Percentiles rank a stretch among this genome's conserved stretches.
Conservation (phyloP, 2,797 vertebrate species). For the Triplophysa yarkandensis region DNA sequence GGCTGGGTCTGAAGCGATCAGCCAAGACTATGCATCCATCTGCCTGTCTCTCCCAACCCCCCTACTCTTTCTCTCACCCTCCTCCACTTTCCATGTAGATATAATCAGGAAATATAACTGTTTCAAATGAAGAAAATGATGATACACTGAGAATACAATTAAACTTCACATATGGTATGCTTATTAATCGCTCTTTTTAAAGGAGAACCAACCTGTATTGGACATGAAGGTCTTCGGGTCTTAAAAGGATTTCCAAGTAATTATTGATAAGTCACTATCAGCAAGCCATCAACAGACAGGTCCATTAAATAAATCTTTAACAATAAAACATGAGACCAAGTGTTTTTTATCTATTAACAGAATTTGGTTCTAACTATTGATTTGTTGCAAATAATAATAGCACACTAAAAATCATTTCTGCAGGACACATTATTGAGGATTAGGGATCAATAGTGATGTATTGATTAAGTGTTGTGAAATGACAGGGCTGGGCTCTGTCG, state of each 20-base stretch:
- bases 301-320: neutral
- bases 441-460: conserved; percentile 43
- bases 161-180: conserved; percentile 1
- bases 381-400: conserved; percentile 21
- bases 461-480: conserved; percentile 38
- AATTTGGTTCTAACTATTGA: conserved; percentile 6
- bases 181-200: neutral
- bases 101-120: neutral
- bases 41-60: conserved; percentile 58
- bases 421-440: conserved; percentile 25
- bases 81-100: conserved; percentile 43
- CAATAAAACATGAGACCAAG: neutral
- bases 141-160: neutral
- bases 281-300: conserved; percentile 70
- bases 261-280: conserved; percentile 12
- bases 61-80: conserved; percentile 23
- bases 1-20: conserved; percentile 74
- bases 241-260: conserved; percentile 49
- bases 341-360: conserved; percentile 6
- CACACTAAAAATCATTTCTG: conserved; percentile 26
- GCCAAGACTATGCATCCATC: conserved; percentile 74
- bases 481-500: neutral
- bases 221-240: neutral
- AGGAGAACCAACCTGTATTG: neutral
- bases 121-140: neutral